These are phyloP conservation scores for Gymnodraco acuticeps DNA, from an alignment of 2,797 vertebrate genomes.

Conservation along the genomic window DNA sequence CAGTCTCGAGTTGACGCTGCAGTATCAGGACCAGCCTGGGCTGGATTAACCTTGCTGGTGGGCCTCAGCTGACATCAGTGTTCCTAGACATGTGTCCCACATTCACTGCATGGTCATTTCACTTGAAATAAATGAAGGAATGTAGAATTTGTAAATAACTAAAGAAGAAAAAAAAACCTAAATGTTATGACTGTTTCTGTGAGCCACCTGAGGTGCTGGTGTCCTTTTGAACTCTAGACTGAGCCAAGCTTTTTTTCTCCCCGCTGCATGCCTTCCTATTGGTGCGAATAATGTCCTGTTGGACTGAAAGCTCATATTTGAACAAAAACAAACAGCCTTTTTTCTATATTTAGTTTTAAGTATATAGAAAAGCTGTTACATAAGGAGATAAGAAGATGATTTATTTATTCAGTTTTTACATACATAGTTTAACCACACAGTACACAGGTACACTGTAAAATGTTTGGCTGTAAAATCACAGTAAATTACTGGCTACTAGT, in stretches of 20 bases:
- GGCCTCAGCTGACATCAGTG: background rate
- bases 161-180: background rate
- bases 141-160: background rate
- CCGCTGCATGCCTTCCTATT: background rate
- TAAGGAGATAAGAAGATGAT: too few species aligned
- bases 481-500: too few species aligned
- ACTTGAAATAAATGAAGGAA: background rate
- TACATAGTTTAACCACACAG: too few species aligned
- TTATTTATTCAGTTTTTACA: too few species aligned
- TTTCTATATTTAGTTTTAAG: too few species aligned
- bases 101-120: background rate
- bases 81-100: background rate
- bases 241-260: background rate
- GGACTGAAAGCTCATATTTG: too few species aligned
- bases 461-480: too few species aligned
- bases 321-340: too few species aligned
- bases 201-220: background rate
- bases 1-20: background rate
- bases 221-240: background rate
- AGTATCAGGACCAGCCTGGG: background rate
- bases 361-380: too few species aligned
- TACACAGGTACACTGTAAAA: too few species aligned
- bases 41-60: background rate
- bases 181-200: background rate
- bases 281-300: too few species aligned